Base-by-base conservation (phyloP, 2,797 vertebrate genomes). In the Muscicapa comitata region DNA sequence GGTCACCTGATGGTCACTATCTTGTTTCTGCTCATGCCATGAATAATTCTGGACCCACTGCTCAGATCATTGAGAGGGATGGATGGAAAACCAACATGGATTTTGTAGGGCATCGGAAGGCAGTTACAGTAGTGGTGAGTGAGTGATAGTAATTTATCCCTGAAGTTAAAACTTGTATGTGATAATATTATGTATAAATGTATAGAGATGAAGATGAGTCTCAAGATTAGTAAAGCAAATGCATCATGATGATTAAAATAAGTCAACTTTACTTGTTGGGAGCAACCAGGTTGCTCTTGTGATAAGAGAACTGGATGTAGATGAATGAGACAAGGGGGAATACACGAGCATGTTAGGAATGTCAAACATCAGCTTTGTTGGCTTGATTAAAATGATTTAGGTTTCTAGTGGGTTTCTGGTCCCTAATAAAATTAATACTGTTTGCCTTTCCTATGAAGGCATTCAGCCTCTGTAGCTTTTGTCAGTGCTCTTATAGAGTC, bases 31-130 rank as follows among this genome's bases (percentile, higher is more conserved):
- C 99, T 85, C 99, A 99, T 33, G 99, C 99, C 90, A 99, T 99
- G 99, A 99, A 99, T 97, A 99, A 99, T 97, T 99, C 99, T 0
- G 99, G 99, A 29, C 99, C 99, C 63, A 99, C 99, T 1, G 99
- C 99, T 47, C 99, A 99, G 98, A 99, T 99, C 92, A 99, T 99
- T 26, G 99, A 99, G 95, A 97, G 99, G 12, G 99, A 99, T 55
- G 99, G 99, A 89, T 99, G 99, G 99, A 99, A 99, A 96, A 99
- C 99, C 68, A 99, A 99, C 94, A 99, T 99, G 99, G 99, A 99
- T 97, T 99, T 99, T 70, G 99, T 99, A 63, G 99, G 99, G 40
- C 99, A 99, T 93, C 98, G 99, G 45, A 99, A 99, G 96, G 99
- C 99, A 3, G 99, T 99, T 73, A 99, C 99, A 0, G 99, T 99